These are phyloP conservation scores for Carterocephalus palaemon DNA, from an alignment of 2,888 invertebrate species.

Conservation along the genomic window DNA sequence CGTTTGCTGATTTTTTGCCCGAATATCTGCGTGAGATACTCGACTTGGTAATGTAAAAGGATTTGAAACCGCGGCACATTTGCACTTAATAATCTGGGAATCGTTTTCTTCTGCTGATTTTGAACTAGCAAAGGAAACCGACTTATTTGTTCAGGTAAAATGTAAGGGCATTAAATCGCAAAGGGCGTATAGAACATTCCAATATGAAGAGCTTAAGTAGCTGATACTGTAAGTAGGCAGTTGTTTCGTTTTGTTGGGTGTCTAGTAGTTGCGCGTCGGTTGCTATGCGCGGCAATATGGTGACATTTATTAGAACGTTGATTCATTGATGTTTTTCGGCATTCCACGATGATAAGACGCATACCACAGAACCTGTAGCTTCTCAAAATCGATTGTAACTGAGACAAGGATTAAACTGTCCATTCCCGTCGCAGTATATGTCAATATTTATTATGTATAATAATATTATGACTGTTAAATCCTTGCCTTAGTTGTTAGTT, in stretches of 20 bases:
- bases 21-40: too few relatives aligned
- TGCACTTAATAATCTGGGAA: not conserved
- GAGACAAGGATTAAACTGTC: too few relatives aligned
- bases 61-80: too few relatives aligned
- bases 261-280: conserved; percentile 34
- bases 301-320: conserved; percentile 28
- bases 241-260: conserved; percentile 33
- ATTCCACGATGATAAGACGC: not conserved
- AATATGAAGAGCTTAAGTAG: conserved; percentile 62
- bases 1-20: conserved; percentile 6
- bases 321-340: not conserved
- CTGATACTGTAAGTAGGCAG: conserved; percentile 47
- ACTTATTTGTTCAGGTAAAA: not conserved
- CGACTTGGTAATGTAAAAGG: too few relatives aligned
- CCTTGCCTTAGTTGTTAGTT: too few relatives aligned
- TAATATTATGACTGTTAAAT: too few relatives aligned
- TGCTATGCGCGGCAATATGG: conserved; percentile 27
- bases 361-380: not conserved
- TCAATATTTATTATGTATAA: too few relatives aligned
- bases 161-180: conserved; percentile 24
- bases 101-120: not conserved
- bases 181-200: conserved; percentile 50
- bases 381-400: too few relatives aligned
- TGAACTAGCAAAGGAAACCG: not conserved
- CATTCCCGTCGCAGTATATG: too few relatives aligned